phyloP scores from a whole-genome alignment of 2,888 invertebrate genomes.

The Mechanitis messenoides region DNA sequence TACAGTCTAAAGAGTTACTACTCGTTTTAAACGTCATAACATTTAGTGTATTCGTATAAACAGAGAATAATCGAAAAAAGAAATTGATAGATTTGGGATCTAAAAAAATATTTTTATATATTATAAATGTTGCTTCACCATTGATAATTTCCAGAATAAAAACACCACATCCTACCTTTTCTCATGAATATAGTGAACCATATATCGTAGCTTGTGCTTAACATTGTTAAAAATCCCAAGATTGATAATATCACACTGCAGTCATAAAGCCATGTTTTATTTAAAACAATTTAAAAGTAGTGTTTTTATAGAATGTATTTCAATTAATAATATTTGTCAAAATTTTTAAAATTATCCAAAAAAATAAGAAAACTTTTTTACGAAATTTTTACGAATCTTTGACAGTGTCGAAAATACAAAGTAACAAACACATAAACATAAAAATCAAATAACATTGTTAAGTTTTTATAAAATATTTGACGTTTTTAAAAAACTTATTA shows the following conservation, averaged over 20 bases:
- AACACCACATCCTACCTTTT: slow-evolving; percentile 23
- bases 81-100: slow-evolving; percentile 34
- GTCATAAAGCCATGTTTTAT: no score
- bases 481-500: no score
- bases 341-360: no score
- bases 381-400: no score
- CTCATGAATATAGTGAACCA: slow-evolving; percentile 24
- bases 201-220: slow-evolving; percentile 32
- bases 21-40: slow-evolving; percentile 41
- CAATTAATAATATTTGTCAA: no score
- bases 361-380: no score
- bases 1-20: slow-evolving; percentile 46
- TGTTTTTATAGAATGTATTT: background rate
- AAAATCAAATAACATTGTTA: no score
- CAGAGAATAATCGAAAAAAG: slow-evolving; percentile 36
- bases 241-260: slow-evolving; percentile 31
- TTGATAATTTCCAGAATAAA: background rate
- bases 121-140: background rate
- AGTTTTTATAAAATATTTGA: no score
- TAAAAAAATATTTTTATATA: slow-evolving; percentile 27
- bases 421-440: no score
- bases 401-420: no score
- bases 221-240: slow-evolving; percentile 27
- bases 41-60: slow-evolving; percentile 51
- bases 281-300: background rate